phyloP scores from a whole-genome alignment of 2,113 vertebrate genomes.

The Xiphophorus hellerii region DNA sequence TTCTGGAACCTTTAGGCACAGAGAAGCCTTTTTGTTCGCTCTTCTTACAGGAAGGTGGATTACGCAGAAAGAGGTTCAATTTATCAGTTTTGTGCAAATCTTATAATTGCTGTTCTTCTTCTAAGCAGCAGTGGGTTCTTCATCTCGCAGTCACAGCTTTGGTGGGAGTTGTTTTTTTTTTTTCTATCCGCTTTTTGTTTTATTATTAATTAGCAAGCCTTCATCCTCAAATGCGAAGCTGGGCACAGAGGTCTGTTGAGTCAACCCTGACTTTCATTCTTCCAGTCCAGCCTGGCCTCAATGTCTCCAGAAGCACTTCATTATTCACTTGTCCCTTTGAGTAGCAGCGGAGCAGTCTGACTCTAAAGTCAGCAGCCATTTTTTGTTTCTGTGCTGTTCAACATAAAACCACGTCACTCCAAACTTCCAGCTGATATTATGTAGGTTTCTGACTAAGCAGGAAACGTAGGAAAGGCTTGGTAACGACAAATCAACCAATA shows the following conservation, averaged over 20 bases:
- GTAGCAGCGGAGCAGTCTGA: background rate
- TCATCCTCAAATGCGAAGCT: slow-evolving; percentile 21
- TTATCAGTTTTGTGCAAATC: slow-evolving; percentile 43
- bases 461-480: too few species aligned
- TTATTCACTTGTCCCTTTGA: background rate
- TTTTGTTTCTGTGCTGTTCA: background rate
- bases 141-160: slow-evolving; percentile 45
- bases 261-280: slow-evolving; percentile 47
- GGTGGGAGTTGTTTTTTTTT: slow-evolving; percentile 28
- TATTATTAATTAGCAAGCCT: slow-evolving; percentile 65
- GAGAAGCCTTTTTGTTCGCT: slow-evolving; percentile 7
- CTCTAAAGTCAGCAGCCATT: background rate
- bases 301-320: slow-evolving; percentile 30
- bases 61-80: slow-evolving; percentile 42
- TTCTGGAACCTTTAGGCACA: slow-evolving; percentile 17
- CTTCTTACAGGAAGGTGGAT: slow-evolving; percentile 19
- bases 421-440: background rate
- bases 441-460: too few species aligned
- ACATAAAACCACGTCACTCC: background rate
- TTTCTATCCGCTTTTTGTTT: slow-evolving; percentile 59
- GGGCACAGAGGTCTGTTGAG: slow-evolving; percentile 39
- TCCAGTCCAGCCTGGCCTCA: slow-evolving; percentile 21
- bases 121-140: slow-evolving; percentile 46
- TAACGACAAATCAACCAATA: too few species aligned
- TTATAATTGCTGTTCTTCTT: slow-evolving; percentile 53